Base-by-base conservation (phyloP, 2,113 vertebrate genomes). In the Phodopus roborovskii region DNA sequence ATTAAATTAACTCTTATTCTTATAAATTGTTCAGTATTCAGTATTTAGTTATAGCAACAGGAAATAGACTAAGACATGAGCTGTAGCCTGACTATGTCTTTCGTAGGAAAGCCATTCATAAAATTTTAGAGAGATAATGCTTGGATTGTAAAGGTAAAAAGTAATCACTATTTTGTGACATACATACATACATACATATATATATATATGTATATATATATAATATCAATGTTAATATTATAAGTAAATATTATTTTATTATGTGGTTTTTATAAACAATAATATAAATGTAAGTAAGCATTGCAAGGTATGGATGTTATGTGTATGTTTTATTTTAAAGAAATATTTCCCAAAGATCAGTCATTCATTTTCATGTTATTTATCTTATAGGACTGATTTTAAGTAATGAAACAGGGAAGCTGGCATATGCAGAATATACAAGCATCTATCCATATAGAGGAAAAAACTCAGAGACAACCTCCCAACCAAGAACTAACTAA, bases 341-440 rank as follows among this genome's bases (percentile, higher is more conserved):
- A 15, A 3, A 5, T 42, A 73, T 45, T 20, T 45, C 22, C 77
- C 48, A 73, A 64, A 93, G 33, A 64, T 85, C 88, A 94, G 33
- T 82, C 33, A 5, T 91, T 73, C 22, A 87, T 88, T 82, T 33
- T 42, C 6, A 53, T 66, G 42, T 1, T 64, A 77, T 73, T 91
- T 83, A 70, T 1, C n/a, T 5, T 86, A 45, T 45, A 66, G 85
- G 36, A 58, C 5, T n/a, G 26, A 42, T 62, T 88, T 88, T 7
- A 92, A 88, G 81, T 93, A 94, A 66, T 66, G 42, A 89, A 70
- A 10, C 45, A 87, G 30, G 82, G 60, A 87, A 56, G 26, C 13
- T n/a, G 13, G 26, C 2, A 6, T 19, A 10, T 36, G 7, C 33
- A 90, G 4, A 45, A 42, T 7, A 42, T 17, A n/a, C 20, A 92